Percentiles rank a stretch among this genome's conserved stretches.
These are phyloP conservation scores for Masnerella sp. DNA, from an alignment of 2,888 invertebrate genomes.

Conservation along the genomic window DNA sequence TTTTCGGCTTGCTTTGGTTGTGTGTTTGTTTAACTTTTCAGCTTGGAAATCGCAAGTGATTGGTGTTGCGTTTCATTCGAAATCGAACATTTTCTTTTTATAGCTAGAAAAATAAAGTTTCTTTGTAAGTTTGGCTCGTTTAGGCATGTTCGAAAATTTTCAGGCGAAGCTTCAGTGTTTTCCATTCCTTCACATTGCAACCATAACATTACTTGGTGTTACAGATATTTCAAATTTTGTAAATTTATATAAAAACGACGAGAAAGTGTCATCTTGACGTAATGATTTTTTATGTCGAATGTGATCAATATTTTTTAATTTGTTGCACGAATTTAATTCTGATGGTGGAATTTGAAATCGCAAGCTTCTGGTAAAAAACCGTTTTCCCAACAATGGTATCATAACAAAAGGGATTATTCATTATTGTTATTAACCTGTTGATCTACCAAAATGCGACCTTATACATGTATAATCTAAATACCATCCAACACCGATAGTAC, in stretches of 20 bases:
- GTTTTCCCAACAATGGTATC: too few species aligned
- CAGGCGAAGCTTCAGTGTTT: constrained; percentile 20
- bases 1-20: constrained; percentile 16
- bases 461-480: too few species aligned
- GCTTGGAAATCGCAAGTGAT: constrained; percentile 29
- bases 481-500: too few species aligned
- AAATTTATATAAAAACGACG: constrained; percentile 3
- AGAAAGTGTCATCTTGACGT: constrained; percentile 18
- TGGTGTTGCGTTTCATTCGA: constrained; percentile 55
- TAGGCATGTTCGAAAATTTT: not conserved
- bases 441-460: too few species aligned
- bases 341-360: too few species aligned
- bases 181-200: not conserved
- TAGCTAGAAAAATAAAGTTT: constrained; percentile 49
- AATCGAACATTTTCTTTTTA: constrained; percentile 38
- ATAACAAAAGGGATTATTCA: too few species aligned
- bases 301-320: too few species aligned
- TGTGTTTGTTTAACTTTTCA: constrained; percentile 12
- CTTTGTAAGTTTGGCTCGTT: constrained; percentile 12
- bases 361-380: too few species aligned
- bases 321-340: too few species aligned
- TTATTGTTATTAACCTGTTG: too few species aligned
- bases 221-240: constrained; percentile 10
- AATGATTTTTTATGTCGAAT: too few species aligned
- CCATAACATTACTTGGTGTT: constrained; percentile 12